Percentiles rank a stretch among this genome's conserved stretches.
These are phyloP conservation scores for Rostratula benghalensis DNA, from an alignment of 2,113 vertebrate species.

Conservation along the genomic window DNA sequence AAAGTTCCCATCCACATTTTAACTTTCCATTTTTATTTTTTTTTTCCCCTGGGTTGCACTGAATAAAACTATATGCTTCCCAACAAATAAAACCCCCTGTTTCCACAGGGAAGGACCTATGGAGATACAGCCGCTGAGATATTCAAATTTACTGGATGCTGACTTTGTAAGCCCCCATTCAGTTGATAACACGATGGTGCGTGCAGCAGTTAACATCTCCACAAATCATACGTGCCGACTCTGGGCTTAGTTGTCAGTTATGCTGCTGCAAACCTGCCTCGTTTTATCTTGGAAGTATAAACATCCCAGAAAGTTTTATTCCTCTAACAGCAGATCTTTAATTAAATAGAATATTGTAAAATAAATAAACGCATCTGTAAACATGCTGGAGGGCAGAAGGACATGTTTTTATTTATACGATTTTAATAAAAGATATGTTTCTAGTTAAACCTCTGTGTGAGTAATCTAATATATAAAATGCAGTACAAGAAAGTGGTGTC, in stretches of 20 bases:
- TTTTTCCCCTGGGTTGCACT: neutral
- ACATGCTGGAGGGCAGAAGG: slow-evolving; percentile 42
- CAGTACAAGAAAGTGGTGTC: neutral
- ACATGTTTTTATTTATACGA: slow-evolving; percentile 49
- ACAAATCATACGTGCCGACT: neutral
- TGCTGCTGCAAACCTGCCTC: neutral
- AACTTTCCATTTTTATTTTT: neutral
- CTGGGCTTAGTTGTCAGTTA: neutral
- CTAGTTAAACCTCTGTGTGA: slow-evolving; percentile 29
- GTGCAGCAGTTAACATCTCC: neutral
- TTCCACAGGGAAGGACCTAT: neutral
- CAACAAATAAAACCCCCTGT: neutral
- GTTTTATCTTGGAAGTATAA: slow-evolving; percentile 10
- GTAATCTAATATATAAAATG: slow-evolving; percentile 10
- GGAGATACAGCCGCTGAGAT: neutral
- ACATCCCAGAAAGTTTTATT: slow-evolving; percentile 24
- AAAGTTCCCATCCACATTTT: neutral
- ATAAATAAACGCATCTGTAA: slow-evolving; percentile 59
- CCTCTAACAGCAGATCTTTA: slow-evolving; percentile 49
- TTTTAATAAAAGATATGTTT: slow-evolving; percentile 63
- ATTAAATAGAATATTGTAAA: slow-evolving; percentile 54
- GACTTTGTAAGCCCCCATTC: neutral
- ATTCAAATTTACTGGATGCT: neutral
- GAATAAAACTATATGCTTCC: neutral
- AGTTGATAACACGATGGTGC: neutral